Percentiles rank a stretch among this genome's conserved stretches.
Evolutionary conservation across 2,888 invertebrate genomes (phyloP).

Genomic region (Apodemia duryi): DNA sequence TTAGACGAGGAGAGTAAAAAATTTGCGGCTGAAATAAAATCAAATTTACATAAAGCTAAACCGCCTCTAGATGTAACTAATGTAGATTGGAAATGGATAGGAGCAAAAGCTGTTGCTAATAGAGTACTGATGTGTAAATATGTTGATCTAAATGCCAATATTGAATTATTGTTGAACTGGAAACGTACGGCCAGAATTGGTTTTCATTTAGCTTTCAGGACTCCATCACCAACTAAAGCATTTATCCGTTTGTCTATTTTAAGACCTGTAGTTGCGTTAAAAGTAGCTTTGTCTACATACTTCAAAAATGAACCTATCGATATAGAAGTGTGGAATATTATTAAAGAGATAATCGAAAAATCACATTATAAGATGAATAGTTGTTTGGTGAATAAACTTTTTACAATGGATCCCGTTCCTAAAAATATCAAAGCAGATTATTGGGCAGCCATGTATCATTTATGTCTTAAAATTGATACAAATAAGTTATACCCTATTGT

Average conservation of each 20-base stretch:
- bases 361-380: constrained; percentile 31
- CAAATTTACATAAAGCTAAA: too few species aligned
- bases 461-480: constrained; percentile 31
- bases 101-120: too few species aligned
- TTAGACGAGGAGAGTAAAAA: constrained; percentile 29
- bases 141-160: constrained; percentile 29
- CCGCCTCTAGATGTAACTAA: too few species aligned
- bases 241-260: constrained; percentile 35
- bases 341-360: constrained; percentile 39
- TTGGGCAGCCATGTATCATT: constrained; percentile 39
- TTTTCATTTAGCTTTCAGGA: constrained; percentile 40
- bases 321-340: constrained; percentile 40
- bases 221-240: constrained; percentile 31
- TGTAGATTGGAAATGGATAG: too few species aligned
- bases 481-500: constrained; percentile 34
- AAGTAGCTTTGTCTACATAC: constrained; percentile 39
- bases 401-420: constrained; percentile 35
- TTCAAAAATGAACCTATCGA: constrained; percentile 33
- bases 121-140: too few species aligned
- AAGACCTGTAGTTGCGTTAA: constrained; percentile 42
- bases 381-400: constrained; percentile 19
- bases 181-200: constrained; percentile 42
- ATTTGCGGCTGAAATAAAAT: not conserved
- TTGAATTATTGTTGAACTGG: constrained; percentile 39
- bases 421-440: constrained; percentile 43